Conservation (phyloP, 2,113 vertebrate species). For the Cynocephalus volans region DNA sequence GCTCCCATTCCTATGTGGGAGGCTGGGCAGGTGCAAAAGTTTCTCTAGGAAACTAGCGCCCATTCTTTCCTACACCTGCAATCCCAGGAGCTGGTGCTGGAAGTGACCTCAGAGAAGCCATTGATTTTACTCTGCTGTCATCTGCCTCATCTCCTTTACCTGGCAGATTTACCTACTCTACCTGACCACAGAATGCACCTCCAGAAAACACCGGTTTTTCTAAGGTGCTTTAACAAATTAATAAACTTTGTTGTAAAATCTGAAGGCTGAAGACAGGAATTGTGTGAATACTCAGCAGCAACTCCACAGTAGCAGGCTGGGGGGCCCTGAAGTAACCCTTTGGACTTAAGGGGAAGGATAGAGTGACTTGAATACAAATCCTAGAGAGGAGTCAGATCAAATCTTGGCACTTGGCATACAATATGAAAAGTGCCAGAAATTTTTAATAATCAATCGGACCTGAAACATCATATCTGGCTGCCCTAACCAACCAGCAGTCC, state of each 20-base stretch:
- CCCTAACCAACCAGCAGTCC: not conserved
- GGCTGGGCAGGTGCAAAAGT: not conserved
- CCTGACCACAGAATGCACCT: not conserved
- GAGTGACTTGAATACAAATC: not conserved
- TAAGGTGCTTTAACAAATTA: not conserved
- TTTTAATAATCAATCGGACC: not conserved
- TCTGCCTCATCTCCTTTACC: not conserved
- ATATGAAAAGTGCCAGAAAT: not conserved
- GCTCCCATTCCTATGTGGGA: not conserved
- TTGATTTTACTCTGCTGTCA: not conserved
- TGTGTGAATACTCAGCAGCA: not conserved
- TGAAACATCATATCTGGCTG: not conserved
- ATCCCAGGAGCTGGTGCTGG: not conserved
- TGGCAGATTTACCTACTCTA: not conserved
- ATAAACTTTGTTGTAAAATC: not conserved
- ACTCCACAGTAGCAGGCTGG: not conserved
- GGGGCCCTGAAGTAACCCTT: not conserved
- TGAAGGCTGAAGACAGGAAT: not conserved
- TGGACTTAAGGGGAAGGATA: not conserved
- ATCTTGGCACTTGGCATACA: not conserved
- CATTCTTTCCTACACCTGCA: not conserved
- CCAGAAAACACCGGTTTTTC: not conserved
- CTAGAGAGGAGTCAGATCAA: not conserved
- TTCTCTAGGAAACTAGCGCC: not conserved
- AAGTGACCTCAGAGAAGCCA: fast-evolving